phyloP scores from a whole-genome alignment of 2,797 vertebrate species.

The Hoplostethus atlanticus region DNA sequence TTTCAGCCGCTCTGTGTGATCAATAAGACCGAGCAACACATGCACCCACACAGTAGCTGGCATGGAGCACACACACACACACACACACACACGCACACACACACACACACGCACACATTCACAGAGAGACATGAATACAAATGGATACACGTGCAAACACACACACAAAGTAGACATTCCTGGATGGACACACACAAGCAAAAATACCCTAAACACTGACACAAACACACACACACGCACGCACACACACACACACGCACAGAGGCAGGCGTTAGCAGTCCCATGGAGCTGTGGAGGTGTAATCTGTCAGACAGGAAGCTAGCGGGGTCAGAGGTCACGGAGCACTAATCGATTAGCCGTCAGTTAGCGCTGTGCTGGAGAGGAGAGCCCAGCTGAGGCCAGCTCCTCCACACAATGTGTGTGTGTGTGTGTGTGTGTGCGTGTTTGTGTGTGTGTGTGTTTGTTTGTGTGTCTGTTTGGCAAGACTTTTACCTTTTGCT shows the following conservation, averaged over 20 bases:
- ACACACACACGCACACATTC: conserved; percentile 22
- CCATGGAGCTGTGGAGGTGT: no score
- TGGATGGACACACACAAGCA: conserved; percentile 42
- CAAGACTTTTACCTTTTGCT: no score
- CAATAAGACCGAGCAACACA: conserved; percentile 83
- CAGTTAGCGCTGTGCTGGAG: conserved; percentile 70
- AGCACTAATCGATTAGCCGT: conserved; percentile 88
- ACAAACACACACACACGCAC: conserved; percentile 31
- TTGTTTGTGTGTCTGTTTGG: not conserved
- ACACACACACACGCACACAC: conserved; percentile 40
- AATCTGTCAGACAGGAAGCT: no score
- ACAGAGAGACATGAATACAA: conserved; percentile 10
- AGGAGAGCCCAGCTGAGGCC: no score
- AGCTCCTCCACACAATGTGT: no score
- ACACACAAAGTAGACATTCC: conserved; percentile 2
- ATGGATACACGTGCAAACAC: conserved; percentile 12
- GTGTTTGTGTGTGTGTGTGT: not conserved
- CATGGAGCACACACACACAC: conserved; percentile 78
- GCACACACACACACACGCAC: not conserved
- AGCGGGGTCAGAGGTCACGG: conserved; percentile 73
- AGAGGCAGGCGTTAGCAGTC: no score
- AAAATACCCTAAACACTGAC: conserved; percentile 25
- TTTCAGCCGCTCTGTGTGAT: conserved; percentile 90
- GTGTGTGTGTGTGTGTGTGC: not conserved
- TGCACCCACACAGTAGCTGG: conserved; percentile 85